Base-by-base conservation (phyloP, 2,888 invertebrate species). In the Drosophila borealis region DNA sequence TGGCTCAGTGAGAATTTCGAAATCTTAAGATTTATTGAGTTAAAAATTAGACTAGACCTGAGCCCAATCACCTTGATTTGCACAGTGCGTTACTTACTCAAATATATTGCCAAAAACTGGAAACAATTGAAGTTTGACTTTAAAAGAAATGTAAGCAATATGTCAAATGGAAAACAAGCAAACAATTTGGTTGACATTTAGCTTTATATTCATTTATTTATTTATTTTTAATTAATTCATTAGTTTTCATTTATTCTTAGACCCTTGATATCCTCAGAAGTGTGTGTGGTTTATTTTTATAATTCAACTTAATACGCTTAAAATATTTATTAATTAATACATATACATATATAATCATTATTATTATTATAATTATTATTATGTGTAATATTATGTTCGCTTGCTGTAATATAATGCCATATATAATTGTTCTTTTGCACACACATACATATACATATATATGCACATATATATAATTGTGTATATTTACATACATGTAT, bases 231-330 rank as follows among this genome's bases (percentile, higher is more conserved):
- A 90, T 90, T 86, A 89, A 91, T 91, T 90, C 89, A 90, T 83
- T 83, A 83, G 83, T 82, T 91, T 90, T 89, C 81, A 88, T 91
- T 91, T 91, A 85, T 85, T 87, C 90, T 90, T 91, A 92, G 91
- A 92, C 91, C 91, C 91, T 92, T 92, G 91, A 92, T 92, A 92
- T 92, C 91, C 91, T 92, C 91, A 92, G 92, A 90, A 90, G 80
- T 85, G 81, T 90, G 78, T 84, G 88, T 90, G 78, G 70, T 81
- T 81, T 81, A 74, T 76, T 74, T 29, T 81, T 75, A 66, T 79
- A 87, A 81, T 70, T 83, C 81, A 83, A 81, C 87, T 86, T 82
- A 82, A 83, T 80, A 75, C 70, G 87, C 81, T 82, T 82, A 82
- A 86, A 78, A 80, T 82, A 83, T 63, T 64, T 65, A 68, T 64